Base-by-base conservation (phyloP, 2,888 invertebrate genomes). In the Drosophila mettleri region DNA sequence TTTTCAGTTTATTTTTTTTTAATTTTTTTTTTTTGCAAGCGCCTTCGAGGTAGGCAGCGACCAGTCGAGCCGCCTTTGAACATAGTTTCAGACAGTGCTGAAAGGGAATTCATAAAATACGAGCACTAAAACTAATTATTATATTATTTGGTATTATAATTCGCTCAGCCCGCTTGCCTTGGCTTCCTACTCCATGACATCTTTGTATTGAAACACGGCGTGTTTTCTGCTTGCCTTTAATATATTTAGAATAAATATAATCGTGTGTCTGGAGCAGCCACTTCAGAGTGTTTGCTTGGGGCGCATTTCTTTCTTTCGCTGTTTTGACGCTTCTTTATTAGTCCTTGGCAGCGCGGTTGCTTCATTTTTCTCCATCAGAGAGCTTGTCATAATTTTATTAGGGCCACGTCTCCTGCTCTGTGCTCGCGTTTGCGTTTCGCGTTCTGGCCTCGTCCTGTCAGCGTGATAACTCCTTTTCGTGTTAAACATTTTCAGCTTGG, bases 391-490 rank as follows among this genome's bases (percentile, higher is more conserved):
- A 84, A 87, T 87, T 85, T 79, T 66, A 60, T 58, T 67, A 58
- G 54, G 53, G 55, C 48, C 78, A 72, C 74, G 66, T 80, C 57
- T 67, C 31, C 14, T n/a, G 33, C 49, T 16, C 18, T 24, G 41
- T 31, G 18, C 41, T 8, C 54, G 48, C 69, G 46, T 22, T 20
- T 9, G 48, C 48, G 33, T 34, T 34, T 58, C n/a, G 41, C 52
- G 70, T 59, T 27, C 39, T 68, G 34, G 46, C 59, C 65, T 39
- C 73, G 53, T 70, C 60, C 78, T 87, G 86, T 79, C 88, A 83
- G 80, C 72, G 69, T 80, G 86, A 86, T 86, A 89, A 83, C 86
- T 88, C 88, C 87, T 85, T 84, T 86, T 83, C 79, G 81, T 88
- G 87, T 86, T 88, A 66, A 88, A 88, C 89, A 87, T 89, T 89